phyloP scores from a whole-genome alignment of 2,797 vertebrate species.

The Parauchenoglanis ngamensis region DNA sequence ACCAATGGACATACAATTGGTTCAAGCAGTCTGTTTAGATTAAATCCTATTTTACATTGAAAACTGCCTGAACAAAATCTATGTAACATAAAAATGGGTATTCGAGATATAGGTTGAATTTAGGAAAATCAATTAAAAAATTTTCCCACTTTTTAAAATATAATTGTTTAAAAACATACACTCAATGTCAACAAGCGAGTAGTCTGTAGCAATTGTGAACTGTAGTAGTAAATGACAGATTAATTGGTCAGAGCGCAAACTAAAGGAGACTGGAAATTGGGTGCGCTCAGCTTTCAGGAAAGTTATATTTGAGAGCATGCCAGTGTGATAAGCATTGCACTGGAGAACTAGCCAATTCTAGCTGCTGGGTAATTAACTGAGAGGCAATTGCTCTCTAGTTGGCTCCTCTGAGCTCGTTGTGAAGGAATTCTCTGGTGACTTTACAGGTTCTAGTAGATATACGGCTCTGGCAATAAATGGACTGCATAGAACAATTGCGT shows the following conservation, averaged over 20 bases:
- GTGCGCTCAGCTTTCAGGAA: neutral
- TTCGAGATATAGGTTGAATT: neutral
- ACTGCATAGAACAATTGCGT: neutral
- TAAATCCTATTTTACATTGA: too few relatives aligned
- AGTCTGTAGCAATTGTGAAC: neutral
- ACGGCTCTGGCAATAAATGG: neutral
- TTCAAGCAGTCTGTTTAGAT: neutral
- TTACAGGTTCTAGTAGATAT: neutral
- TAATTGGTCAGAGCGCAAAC: neutral
- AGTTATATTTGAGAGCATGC: neutral
- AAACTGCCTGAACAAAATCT: neutral
- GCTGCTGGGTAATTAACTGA: neutral
- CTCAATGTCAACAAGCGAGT: neutral
- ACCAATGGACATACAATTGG: neutral
- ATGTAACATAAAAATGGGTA: neutral
- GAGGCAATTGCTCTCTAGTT: neutral
- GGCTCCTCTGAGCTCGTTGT: neutral
- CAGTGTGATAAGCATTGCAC: neutral
- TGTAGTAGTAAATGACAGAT: neutral
- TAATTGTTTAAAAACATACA: neutral
- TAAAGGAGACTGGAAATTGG: neutral
- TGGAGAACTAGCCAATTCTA: neutral
- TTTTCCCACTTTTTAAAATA: neutral
- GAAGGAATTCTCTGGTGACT: neutral
- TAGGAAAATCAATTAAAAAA: neutral